These are phyloP conservation scores for Myotis lucifugus DNA, from an alignment of 2,113 vertebrate genomes.

Conservation along the genomic window DNA sequence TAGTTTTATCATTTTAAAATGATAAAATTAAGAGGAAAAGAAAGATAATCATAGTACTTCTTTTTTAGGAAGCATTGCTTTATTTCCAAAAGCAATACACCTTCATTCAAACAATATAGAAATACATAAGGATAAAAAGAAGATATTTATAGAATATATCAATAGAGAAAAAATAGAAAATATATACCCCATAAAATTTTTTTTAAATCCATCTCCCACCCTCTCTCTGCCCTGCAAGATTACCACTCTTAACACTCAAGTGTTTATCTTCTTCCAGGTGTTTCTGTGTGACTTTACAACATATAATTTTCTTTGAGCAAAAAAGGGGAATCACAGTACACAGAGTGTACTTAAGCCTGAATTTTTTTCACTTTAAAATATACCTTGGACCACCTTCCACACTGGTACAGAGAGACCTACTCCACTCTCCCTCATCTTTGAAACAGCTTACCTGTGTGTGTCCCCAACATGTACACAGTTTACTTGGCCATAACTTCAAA, in stretches of 20 bases:
- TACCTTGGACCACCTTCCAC: background rate
- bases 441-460: background rate
- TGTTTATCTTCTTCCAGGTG: background rate
- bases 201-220: background rate
- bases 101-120: background rate
- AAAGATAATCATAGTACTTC: background rate
- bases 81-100: background rate
- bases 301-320: background rate
- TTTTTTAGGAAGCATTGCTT: slow-evolving; percentile 7
- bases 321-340: background rate
- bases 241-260: background rate
- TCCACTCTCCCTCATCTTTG: background rate
- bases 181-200: background rate
- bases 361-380: slow-evolving; percentile 8
- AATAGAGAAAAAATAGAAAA: background rate
- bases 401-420: background rate
- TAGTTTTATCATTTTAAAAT: background rate
- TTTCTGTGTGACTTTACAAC: background rate
- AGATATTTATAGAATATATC: background rate
- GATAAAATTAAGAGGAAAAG: background rate
- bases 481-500: background rate
- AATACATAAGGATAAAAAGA: background rate
- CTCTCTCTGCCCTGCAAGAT: background rate
- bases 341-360: background rate
- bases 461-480: background rate